These are phyloP conservation scores for Amphiprion clarkii DNA, from an alignment of 2,797 vertebrate species.

Conservation along the genomic window DNA sequence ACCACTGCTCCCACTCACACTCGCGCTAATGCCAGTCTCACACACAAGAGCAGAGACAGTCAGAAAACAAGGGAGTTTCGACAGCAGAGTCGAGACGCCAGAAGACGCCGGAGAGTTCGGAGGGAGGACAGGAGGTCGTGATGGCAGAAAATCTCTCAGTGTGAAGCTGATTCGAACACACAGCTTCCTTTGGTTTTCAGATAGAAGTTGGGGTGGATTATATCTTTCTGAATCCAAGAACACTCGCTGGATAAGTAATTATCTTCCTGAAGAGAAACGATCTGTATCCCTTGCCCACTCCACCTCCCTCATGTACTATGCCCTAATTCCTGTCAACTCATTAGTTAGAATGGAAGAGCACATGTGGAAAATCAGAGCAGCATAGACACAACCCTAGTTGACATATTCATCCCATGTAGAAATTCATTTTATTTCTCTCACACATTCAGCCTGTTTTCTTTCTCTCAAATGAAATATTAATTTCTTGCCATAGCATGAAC, in stretches of 20 bases:
- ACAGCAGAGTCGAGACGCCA: constrained; percentile 44
- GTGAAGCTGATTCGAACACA: constrained; percentile 38
- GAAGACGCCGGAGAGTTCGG: constrained; percentile 44
- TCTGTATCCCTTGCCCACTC: constrained; percentile 56
- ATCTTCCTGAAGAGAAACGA: constrained; percentile 62
- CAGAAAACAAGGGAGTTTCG: constrained; percentile 40
- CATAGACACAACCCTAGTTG: constrained; percentile 14
- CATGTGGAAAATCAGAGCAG: constrained; percentile 56
- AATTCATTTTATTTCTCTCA: neutral
- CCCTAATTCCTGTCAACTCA: constrained; percentile 73
- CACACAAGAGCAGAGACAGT: constrained; percentile 46
- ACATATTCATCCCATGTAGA: constrained; percentile 39
- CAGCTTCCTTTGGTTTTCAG: constrained; percentile 40
- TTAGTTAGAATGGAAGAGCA: constrained; percentile 62
- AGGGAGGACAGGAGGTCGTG: constrained; percentile 38
- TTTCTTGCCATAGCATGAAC: constrained; percentile 9
- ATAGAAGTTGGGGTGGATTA: constrained; percentile 39
- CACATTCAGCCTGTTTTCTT: neutral
- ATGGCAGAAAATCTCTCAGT: constrained; percentile 35
- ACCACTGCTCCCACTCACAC: constrained; percentile 70
- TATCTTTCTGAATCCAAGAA: constrained; percentile 40
- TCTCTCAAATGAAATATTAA: constrained; percentile 18
- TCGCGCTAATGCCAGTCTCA: constrained; percentile 54
- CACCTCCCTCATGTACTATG: constrained; percentile 61
- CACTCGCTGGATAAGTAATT: constrained; percentile 56